Percentiles rank a stretch among this genome's conserved stretches.
phyloP scores from a whole-genome alignment of 2,888 invertebrate genomes.

The Drosophila cracens region DNA sequence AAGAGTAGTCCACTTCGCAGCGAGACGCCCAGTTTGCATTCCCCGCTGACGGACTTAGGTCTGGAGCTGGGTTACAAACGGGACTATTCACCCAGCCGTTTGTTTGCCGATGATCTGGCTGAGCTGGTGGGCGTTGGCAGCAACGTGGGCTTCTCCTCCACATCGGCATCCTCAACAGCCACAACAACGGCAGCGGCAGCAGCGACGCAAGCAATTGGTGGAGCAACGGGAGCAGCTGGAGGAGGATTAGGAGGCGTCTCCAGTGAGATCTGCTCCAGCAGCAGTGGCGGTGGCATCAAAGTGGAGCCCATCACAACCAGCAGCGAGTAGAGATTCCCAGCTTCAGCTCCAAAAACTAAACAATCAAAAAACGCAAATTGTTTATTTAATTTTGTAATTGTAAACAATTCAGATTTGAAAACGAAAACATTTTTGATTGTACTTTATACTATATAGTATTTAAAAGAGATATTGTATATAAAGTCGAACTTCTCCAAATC shows the following conservation, averaged over 20 bases:
- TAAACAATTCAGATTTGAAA: constrained; percentile 40
- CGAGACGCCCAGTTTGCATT: constrained; percentile 87
- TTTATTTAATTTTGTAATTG: constrained; percentile 11
- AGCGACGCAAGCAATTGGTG: constrained; percentile 9
- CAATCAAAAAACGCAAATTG: constrained; percentile 27
- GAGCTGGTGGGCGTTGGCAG: constrained; percentile 81
- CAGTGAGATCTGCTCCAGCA: constrained; percentile 47
- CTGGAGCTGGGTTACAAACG: constrained; percentile 88
- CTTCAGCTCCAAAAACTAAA: constrained; percentile 31
- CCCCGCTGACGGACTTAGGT: constrained; percentile 87
- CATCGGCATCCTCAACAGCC: constrained; percentile 46
- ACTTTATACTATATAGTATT: constrained; percentile 26
- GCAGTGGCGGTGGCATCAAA: constrained; percentile 87
- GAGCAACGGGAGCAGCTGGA: not conserved
- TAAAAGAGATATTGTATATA: constrained; percentile 10
- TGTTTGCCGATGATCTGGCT: constrained; percentile 89
- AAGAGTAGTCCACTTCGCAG: constrained; percentile 85
- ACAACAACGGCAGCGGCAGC: constrained; percentile 38
- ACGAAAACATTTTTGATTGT: constrained; percentile 13
- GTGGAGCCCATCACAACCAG: constrained; percentile 88
- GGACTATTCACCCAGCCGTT: constrained; percentile 86
- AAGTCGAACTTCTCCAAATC: not conserved
- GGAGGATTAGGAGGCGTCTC: not conserved
- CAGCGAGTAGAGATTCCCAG: constrained; percentile 67
- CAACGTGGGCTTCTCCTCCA: constrained; percentile 59